Evolutionary conservation across 2,797 vertebrate genomes (phyloP), one percentile per base, ranked within the genome.

Genomic region (Arremon brunneinucha): DNA sequence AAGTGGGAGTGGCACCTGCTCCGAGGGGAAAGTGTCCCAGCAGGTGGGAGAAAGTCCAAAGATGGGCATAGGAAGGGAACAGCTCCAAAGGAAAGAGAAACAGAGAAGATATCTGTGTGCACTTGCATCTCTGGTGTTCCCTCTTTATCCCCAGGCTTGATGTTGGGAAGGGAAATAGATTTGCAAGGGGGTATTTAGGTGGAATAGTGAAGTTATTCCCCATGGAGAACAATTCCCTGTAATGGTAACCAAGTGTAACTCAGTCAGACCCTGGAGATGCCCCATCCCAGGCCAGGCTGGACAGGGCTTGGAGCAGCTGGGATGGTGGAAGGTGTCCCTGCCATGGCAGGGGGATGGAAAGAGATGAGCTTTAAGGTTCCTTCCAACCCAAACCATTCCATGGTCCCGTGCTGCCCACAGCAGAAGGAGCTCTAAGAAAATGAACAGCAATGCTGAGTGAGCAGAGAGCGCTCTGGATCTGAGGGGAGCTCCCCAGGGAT

Each of bases 191-290:
- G 9, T 15, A 2, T 78, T 56, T 26, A 15, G 2, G 11, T 26
- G 67, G 44, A 22, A 8, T 53, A 56, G 57, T 0, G 1, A 64
- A 26, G n/a, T 65, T 68, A 8, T 32, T 71, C 24, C 50, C n/a
- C 39, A 6, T 3, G 15, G 11, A 53, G 53, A 81, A 18, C 5
- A 12, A 83, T 43, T 9, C 9, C n/a, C 18, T 44, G 0, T 3
- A 35, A 35, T 0, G 1, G 21, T 39, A 11, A n/a, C 7, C 24
- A 8, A 56, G 34, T 17, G 17, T 39, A 11, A 37, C 37, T 14
- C 8, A 56, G 34, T 15, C 21, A 62, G 37, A 37, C 19, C 19
- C 70, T 30, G 50, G 47, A 74, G 56, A n/a, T 49, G 19, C 6
- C 16, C 13, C 26, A 43, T 14, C 49, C 56, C 44, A 76, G 47